Evolutionary conservation across 2,888 invertebrate genomes (phyloP), one percentile per base, ranked within the genome.

Genomic region (Epinotia ramella): DNA sequence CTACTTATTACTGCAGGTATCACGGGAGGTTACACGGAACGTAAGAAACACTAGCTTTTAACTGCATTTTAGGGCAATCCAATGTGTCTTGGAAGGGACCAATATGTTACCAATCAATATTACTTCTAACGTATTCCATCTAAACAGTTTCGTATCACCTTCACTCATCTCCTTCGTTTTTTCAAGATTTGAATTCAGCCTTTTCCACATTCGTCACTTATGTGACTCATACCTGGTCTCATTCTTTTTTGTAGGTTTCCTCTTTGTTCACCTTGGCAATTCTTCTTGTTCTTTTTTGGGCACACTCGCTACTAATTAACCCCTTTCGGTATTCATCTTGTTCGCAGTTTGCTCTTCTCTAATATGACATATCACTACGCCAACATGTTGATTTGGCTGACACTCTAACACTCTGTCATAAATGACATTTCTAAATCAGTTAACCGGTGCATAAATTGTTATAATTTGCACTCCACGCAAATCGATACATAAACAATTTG

Each of bases 401-500:
- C 11, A 44, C n/a, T 33, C n/a, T 3, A 16, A 28, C 16, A 11
- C 46, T 49, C 7, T 49, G 69, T 65, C 53, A 62, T 40, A 46
- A 65, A 56, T 59, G 53, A 44, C 44, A 40, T 53, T 70, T 75
- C 70, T 60, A 56, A 66, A 76, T 63, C 62, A 57, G n/a, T 63
- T 63, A 72, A 57, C 24, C 18, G 9, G 66, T 57, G 59, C 66
- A 65, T 65, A 40, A 53, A 64, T 74, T 33, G 20, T 72, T 44
- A 67, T 72, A 72, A 76, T 76, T 57, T 49, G 56, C 49, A 75
- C 59, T 60, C 53, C 16, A 56, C 60, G 18, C 62, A 56, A 75
- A 76, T 67, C 66, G 28, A 76, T 72, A 66, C 60, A 67, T 67
- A 72, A 72, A 76, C 76, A 76, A 76, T 76, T 76, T 76, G 76